Conservation (phyloP, 2,113 vertebrate genomes). For the Shinisaurus crocodilurus region DNA sequence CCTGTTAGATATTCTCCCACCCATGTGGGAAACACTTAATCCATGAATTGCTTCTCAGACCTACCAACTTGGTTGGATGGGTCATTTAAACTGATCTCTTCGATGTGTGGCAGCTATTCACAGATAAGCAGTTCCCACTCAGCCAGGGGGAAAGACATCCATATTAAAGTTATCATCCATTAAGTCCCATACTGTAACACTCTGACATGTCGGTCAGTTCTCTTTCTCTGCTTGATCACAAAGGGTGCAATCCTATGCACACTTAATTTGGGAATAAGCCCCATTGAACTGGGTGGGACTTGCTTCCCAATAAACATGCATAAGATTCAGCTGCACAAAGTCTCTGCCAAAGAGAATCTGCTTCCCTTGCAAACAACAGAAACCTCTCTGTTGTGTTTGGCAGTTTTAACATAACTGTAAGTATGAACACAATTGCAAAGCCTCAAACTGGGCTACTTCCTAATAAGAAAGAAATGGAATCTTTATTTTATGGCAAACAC, state of each 20-base stretch:
- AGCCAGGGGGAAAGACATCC: neutral
- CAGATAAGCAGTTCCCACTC: neutral
- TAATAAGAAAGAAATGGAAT: constrained; percentile 52
- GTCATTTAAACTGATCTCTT: neutral
- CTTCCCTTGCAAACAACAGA: constrained; percentile 17
- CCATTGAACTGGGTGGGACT: neutral
- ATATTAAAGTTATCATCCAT: constrained; percentile 31
- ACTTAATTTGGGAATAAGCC: neutral
- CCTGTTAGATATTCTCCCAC: too few relatives aligned
- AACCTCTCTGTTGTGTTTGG: constrained; percentile 63
- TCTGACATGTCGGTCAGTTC: neutral
- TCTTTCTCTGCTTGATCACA: neutral
- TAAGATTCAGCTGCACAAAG: constrained; percentile 8
- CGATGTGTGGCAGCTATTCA: neutral
- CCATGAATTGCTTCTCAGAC: too few relatives aligned
- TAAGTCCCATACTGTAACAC: neutral
- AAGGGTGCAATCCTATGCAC: neutral
- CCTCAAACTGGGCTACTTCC: constrained; percentile 1
- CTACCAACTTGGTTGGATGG: too few relatives aligned
- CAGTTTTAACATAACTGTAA: constrained; percentile 51
- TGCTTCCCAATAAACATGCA: neutral
- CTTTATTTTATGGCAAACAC: constrained; percentile 38
- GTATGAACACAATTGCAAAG: constrained; percentile 49
- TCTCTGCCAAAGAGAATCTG: constrained; percentile 34
- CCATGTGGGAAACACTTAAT: too few relatives aligned